Evolutionary conservation across 2,888 invertebrate species (phyloP).

Genomic region (Dicyrtomina minuta): DNA sequence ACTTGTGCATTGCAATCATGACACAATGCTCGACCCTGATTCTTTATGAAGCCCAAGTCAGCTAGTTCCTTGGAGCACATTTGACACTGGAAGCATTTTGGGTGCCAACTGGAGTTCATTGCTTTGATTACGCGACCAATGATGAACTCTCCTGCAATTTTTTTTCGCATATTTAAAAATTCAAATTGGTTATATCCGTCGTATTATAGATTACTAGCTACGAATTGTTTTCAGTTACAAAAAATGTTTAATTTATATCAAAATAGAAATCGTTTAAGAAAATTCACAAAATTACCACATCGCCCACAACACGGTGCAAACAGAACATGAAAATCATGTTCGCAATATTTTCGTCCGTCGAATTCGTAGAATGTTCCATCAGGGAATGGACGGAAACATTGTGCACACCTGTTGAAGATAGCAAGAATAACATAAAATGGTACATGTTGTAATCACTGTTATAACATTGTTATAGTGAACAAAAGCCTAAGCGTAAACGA

Average conservation of each 20-base stretch:
- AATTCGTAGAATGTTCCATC: constrained; percentile 98
- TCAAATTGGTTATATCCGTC: no score
- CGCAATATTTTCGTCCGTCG: constrained; percentile 98
- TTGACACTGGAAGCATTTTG: constrained; percentile 94
- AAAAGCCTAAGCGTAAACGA: no score
- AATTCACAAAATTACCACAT: constrained; percentile 75
- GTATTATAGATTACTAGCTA: not conserved
- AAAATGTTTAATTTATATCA: no score
- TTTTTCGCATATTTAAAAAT: not conserved
- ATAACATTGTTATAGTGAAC: no score
- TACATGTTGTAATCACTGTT: no score
- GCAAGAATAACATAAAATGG: not conserved
- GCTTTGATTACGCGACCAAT: constrained; percentile 99
- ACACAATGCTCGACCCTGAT: constrained; percentile 81
- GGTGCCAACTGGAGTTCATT: constrained; percentile 99
- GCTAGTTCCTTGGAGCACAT: constrained; percentile 88
- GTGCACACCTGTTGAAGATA: constrained; percentile 77
- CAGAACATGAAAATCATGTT: constrained; percentile 96
- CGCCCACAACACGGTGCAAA: constrained; percentile 84
- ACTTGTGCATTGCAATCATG: constrained; percentile 95
- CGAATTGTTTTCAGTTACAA: not conserved
- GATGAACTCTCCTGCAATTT: constrained; percentile 78
- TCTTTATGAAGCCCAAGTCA: constrained; percentile 95
- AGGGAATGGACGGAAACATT: constrained; percentile 96
- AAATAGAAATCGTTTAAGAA: no score